phyloP scores from a whole-genome alignment of 1,140 invertebrate genomes.

The Formica exsecta region DNA sequence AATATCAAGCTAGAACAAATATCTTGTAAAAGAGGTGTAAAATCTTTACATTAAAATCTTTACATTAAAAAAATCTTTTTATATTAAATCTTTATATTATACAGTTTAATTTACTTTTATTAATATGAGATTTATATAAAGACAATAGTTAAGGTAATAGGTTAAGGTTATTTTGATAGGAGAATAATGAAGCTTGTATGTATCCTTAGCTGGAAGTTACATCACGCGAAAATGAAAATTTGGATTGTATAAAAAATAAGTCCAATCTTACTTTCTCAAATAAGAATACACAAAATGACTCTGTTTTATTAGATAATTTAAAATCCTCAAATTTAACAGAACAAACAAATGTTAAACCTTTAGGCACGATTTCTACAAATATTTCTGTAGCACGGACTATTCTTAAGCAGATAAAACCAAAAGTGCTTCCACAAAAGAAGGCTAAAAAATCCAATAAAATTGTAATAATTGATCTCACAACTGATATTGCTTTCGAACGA shows the following conservation, averaged over 20 bases:
- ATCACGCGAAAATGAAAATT: conserved; percentile 56
- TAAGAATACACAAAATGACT: conserved; percentile 62
- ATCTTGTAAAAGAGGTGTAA: neutral
- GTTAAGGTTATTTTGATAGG: neutral
- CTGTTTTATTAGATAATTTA: conserved; percentile 58
- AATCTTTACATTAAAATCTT: neutral
- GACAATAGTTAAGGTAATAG: neutral
- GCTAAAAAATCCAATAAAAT: conserved; percentile 76
- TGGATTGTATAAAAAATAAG: conserved; percentile 64
- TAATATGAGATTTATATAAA: neutral
- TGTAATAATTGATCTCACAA: conserved; percentile 82
- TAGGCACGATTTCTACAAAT: conserved; percentile 70
- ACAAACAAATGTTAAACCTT: conserved; percentile 64
- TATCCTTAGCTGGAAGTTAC: conserved; percentile 71
- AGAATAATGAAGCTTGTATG: conserved; percentile 52
- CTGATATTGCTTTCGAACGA: conserved; percentile 72
- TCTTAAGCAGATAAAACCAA: conserved; percentile 61
- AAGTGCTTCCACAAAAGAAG: conserved; percentile 63
- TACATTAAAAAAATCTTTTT: neutral
- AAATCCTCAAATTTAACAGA: conserved; percentile 64
- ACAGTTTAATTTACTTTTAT: neutral
- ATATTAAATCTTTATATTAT: neutral
- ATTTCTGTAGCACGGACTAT: conserved; percentile 60
- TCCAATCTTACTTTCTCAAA: conserved; percentile 62
- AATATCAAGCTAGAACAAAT: neutral